phyloP scores from a whole-genome alignment of 2,113 vertebrate genomes.

The Prietella phreatophila region DNA sequence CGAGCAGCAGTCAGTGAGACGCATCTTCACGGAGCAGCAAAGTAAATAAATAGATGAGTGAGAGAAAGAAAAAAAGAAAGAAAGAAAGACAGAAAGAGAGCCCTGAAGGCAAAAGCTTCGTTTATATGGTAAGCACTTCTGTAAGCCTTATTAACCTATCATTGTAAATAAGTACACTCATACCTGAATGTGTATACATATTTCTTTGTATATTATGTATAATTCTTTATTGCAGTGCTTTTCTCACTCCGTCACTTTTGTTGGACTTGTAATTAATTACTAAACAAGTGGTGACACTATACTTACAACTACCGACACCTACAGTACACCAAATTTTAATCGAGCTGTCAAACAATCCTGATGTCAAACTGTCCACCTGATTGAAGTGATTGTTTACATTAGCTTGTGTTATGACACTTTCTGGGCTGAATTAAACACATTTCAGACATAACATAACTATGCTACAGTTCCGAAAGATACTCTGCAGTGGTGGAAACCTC shows the following conservation, averaged over 20 bases:
- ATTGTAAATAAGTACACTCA: constrained; percentile 18
- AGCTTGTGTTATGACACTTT: background rate
- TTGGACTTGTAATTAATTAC: background rate
- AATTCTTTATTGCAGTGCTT: background rate
- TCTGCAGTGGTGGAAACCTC: background rate
- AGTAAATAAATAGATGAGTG: constrained; percentile 43
- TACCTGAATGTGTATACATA: background rate
- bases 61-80: constrained; percentile 13
- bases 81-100: background rate
- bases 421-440: background rate
- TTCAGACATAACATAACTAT: background rate
- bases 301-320: background rate
- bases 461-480: background rate
- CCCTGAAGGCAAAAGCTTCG: constrained; percentile 34
- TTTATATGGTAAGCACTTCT: constrained; percentile 32
- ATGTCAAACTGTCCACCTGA: too few relatives aligned
- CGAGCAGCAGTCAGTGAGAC: constrained; percentile 59
- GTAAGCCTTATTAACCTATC: background rate
- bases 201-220: background rate
- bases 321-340: background rate
- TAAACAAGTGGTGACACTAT: background rate
- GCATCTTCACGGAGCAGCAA: constrained; percentile 42
- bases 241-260: background rate
- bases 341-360: background rate
- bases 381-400: background rate